Conservation (phyloP, 1,140 invertebrate genomes). For the Paraescarpia echinospica region DNA sequence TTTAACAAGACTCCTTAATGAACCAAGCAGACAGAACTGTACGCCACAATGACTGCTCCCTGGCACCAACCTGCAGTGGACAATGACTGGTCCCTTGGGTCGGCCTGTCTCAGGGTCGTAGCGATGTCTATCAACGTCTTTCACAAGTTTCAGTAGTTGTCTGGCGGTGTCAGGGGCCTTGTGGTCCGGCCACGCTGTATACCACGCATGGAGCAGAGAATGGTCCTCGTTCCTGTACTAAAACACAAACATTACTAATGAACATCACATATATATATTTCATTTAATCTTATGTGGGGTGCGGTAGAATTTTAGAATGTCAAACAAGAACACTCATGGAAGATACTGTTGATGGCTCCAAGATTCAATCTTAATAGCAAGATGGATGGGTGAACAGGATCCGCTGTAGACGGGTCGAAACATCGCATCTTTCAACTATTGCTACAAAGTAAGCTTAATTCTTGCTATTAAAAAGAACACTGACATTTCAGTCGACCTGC, state of each 20-base stretch:
- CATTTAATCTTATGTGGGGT: too few relatives aligned
- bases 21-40: neutral
- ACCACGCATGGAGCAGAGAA: conserved; percentile 80
- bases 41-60: neutral
- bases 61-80: conserved; percentile 73
- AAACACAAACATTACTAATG: conserved; percentile 23
- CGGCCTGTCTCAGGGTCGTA: conserved; percentile 49
- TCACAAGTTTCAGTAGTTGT: conserved; percentile 88
- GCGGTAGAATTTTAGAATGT: too few relatives aligned
- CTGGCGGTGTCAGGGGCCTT: conserved; percentile 90
- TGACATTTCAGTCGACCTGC: too few relatives aligned
- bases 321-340: too few relatives aligned
- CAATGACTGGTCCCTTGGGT: conserved; percentile 78
- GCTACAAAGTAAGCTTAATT: too few relatives aligned
- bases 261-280: neutral
- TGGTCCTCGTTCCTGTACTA: conserved; percentile 18
- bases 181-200: conserved; percentile 98
- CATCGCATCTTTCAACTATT: too few relatives aligned
- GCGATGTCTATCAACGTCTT: conserved; percentile 66
- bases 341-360: too few relatives aligned
- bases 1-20: too few relatives aligned
- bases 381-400: too few relatives aligned
- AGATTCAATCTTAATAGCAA: too few relatives aligned
- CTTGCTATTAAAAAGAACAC: too few relatives aligned
- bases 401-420: too few relatives aligned